phyloP scores from a whole-genome alignment of 2,888 invertebrate genomes.

The Limulus polyphemus region DNA sequence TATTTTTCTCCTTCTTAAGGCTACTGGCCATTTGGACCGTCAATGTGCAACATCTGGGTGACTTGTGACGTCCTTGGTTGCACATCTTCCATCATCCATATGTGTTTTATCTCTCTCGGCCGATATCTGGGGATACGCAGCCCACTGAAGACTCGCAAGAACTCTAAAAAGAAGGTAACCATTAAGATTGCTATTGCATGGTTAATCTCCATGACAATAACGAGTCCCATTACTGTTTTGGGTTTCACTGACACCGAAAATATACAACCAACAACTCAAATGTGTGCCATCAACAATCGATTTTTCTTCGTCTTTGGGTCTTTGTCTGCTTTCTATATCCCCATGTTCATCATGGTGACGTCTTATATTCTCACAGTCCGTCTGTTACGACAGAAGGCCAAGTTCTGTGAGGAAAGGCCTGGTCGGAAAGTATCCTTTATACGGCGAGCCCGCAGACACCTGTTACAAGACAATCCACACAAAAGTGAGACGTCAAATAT shows the following conservation, averaged over 20 bases:
- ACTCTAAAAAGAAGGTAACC: constrained; percentile 18
- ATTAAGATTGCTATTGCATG: constrained; percentile 88
- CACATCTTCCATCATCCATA: constrained; percentile 45
- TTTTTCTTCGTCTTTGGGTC: constrained; percentile 68
- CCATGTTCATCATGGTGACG: constrained; percentile 81
- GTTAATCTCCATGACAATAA: constrained; percentile 83
- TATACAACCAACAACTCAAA: constrained; percentile 31
- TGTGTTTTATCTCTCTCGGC: constrained; percentile 45
- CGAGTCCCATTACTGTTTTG: constrained; percentile 57
- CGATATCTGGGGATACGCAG: constrained; percentile 42
- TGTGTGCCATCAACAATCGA: constrained; percentile 38
- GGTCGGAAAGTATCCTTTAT: no score
- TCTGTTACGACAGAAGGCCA: constrained; percentile 62
- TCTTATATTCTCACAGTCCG: constrained; percentile 88
- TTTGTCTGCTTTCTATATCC: constrained; percentile 90
- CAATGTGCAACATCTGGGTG: constrained; percentile 54
- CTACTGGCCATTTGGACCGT: constrained; percentile 64
- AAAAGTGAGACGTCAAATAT: no score
- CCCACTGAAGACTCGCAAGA: constrained; percentile 38
- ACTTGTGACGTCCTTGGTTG: constrained; percentile 55
- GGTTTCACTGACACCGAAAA: constrained; percentile 41
- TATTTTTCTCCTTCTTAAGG: constrained; percentile 43
- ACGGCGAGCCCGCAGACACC: no score
- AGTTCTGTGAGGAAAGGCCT: constrained; percentile 19
- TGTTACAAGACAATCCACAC: no score